These are phyloP conservation scores for Entomobrya proxima DNA, from an alignment of 2,888 invertebrate genomes.

Conservation along the genomic window DNA sequence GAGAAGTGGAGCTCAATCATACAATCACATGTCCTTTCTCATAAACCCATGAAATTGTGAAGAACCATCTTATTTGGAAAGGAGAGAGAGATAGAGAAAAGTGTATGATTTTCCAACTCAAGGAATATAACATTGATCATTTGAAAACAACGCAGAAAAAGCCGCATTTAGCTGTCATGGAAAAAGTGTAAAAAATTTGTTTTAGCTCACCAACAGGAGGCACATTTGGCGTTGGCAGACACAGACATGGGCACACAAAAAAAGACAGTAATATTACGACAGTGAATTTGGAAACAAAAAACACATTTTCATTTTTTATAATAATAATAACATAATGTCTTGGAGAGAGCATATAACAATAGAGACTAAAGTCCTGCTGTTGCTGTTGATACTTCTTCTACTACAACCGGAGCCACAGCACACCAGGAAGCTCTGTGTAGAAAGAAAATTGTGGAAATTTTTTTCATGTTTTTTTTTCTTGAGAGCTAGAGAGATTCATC, in stretches of 20 bases:
- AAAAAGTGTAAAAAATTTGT: constrained; percentile 43
- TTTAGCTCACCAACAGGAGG: constrained; percentile 34
- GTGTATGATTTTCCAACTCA: constrained; percentile 22
- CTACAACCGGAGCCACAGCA: background rate
- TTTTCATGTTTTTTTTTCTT: background rate
- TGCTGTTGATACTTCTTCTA: background rate
- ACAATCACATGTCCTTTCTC: constrained; percentile 14
- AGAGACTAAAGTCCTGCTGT: background rate
- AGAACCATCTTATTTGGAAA: background rate
- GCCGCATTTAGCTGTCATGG: constrained; percentile 32
- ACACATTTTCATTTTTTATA: constrained; percentile 20
- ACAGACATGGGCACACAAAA: background rate
- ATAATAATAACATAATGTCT: background rate
- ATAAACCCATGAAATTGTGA: background rate
- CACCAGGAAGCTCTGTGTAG: background rate
- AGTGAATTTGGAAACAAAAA: constrained; percentile 1
- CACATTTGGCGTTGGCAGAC: constrained; percentile 34
- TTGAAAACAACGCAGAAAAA: constrained; percentile 22
- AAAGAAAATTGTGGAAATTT: background rate
- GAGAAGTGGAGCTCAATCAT: constrained; percentile 9
- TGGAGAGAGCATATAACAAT: background rate
- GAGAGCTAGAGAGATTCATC: background rate
- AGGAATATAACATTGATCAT: constrained; percentile 43
- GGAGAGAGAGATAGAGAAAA: background rate
- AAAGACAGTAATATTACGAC: constrained; percentile 13